Percentiles rank a stretch among this genome's conserved stretches.
These are phyloP conservation scores for Trogon melanurus DNA, from an alignment of 2,113 vertebrate genomes.

Conservation along the genomic window DNA sequence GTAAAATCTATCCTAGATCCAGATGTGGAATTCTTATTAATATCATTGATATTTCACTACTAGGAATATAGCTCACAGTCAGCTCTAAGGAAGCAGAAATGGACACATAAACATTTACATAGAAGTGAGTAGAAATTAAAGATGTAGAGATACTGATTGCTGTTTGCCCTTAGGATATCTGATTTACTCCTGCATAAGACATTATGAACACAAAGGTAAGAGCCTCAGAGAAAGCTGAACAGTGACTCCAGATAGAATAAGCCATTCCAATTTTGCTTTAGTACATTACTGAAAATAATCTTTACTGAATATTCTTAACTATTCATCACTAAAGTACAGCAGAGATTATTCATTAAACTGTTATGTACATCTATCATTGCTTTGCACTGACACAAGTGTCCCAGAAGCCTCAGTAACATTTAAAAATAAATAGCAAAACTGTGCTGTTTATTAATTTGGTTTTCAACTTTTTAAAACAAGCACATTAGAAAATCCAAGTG, in stretches of 20 bases:
- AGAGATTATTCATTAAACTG: neutral
- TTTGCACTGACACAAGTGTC: neutral
- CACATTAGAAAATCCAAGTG: neutral
- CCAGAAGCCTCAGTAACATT: neutral
- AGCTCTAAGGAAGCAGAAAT: neutral
- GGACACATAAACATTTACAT: neutral
- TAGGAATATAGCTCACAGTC: neutral
- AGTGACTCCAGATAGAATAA: neutral
- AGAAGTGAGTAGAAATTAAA: neutral
- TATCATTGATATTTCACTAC: neutral
- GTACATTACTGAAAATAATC: neutral
- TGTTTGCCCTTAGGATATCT: neutral
- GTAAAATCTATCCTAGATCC: neutral
- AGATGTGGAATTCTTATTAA: neutral
- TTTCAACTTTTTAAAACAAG: neutral
- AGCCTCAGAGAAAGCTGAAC: neutral
- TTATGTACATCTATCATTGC: neutral
- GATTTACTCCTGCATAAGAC: neutral
- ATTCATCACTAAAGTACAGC: neutral
- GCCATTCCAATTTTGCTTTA: neutral
- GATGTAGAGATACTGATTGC: neutral
- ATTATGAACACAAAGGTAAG: neutral
- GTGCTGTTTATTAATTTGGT: neutral
- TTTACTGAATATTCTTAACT: neutral
- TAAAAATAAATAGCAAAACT: neutral